Conservation (phyloP, 2,888 invertebrate species). For the Penaeus monodon region DNA sequence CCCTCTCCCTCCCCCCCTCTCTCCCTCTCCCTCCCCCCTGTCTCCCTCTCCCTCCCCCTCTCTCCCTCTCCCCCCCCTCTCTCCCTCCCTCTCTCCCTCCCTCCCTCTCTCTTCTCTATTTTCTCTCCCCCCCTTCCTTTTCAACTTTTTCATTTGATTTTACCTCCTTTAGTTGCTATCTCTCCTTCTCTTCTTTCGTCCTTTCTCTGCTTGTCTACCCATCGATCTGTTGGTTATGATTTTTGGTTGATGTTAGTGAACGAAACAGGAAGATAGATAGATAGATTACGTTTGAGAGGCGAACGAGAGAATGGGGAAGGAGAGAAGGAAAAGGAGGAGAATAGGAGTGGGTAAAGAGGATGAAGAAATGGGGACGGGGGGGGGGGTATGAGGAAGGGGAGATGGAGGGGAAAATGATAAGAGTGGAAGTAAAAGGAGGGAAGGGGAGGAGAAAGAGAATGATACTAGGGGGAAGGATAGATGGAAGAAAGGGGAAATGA, state of each 20-base stretch:
- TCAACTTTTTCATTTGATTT: background rate
- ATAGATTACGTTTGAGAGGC: background rate
- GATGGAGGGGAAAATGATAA: background rate
- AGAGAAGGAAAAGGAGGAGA: background rate
- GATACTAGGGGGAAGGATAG: background rate
- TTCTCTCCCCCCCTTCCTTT: background rate
- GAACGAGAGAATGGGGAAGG: background rate
- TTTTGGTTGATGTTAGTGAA: too few relatives aligned
- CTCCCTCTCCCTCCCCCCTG: background rate
- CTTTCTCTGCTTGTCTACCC: background rate
- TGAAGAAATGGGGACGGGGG: background rate
- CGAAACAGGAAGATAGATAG: background rate
- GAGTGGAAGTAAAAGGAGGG: background rate
- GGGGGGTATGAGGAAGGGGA: too few relatives aligned
- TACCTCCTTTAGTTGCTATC: too few relatives aligned
- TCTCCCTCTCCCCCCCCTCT: background rate
- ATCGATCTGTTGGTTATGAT: background rate
- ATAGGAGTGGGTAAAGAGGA: background rate
- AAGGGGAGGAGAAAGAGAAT: background rate
- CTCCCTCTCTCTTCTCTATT: background rate
- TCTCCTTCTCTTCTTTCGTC: too few relatives aligned
- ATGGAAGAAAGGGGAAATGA: background rate
- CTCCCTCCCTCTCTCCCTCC: too few relatives aligned
- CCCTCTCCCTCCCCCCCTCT: background rate
- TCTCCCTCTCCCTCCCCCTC: background rate